Base-by-base conservation (phyloP, 2,113 vertebrate genomes). In the Alexandromys fortis region DNA sequence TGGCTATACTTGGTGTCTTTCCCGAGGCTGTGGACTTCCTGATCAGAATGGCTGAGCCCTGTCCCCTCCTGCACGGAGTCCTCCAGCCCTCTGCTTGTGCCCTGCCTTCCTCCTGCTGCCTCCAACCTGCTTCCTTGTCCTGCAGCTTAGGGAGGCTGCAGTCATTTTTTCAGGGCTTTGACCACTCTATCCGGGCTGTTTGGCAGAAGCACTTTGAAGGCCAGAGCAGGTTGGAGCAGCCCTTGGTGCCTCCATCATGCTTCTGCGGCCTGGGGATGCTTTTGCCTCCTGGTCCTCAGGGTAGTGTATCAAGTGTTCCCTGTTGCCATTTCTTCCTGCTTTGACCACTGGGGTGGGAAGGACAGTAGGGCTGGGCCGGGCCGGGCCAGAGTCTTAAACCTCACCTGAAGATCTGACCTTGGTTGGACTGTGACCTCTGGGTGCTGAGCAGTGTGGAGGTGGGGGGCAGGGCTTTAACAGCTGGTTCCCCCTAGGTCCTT, bases 401-500 rank as follows among this genome's bases (percentile, higher is more conserved):
- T 47, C 24, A 49, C 90, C 93, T 88, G 65, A 61, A 33, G 42
- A 9, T 67, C 42, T 90, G 61, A 38, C 45, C 63, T 75, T 91
- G 92, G 42, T 67, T 79, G 90, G 58, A 92, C 79, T 94, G 4
- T 92, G 68, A 86, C 63, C 6, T 7, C 72, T 91, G 91, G 97
- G 88, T 26, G 0, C 90, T 90, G 90, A 97, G 95, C 79, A 2
- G 0, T 30, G 82, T 94, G 91, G 91, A 88, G 7, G 0, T 30
- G 82, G 95, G 95, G 91, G 90, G 7, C 86, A 38, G 92, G 73
- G 93, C 86, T 97, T 91, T 98, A 95, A 98, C 91, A 94, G 95
- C 85, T 91, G 75, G 90, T 91, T 90, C 97, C 97, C 72, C 98
- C 55, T 97, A 99, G 99, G 98, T 99, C 91, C 98, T 99, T 77